Base-by-base conservation (phyloP, 2,888 invertebrate species). In the Arge pagana region DNA sequence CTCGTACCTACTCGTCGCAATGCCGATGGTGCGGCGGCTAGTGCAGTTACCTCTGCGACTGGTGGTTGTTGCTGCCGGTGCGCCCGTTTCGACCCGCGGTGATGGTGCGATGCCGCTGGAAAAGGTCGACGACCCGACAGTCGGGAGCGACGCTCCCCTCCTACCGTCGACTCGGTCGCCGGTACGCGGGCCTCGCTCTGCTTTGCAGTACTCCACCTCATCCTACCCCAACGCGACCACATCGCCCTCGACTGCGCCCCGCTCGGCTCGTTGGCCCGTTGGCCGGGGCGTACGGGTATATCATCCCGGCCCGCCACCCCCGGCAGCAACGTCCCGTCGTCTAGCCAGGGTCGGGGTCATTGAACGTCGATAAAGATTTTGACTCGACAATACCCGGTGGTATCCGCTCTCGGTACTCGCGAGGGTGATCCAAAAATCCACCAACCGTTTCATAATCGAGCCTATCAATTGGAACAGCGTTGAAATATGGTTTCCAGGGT, bases 281-380 rank as follows among this genome's bases (percentile, higher is more conserved):
- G 45, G 45, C 42, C 8, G 30, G 37, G 28, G 24, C 19, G 26
- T 21, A 23, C 28, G 33, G 36, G 52, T 15, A n/a, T n/a, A 28
- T 2, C 15, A 23, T 33, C 21, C 49, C 40, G 48, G 30, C 31
- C 43, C 43, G 48, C 50, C 53, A 42, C 40, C 55, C 53, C 56
- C 51, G 51, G 49, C 28, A 37, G 49, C 45, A 36, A 26, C 43
- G 49, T 41, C 49, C 23, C 55, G 66, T 64, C 67, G 73, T 74
- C 76, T 74, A 68, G 74, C 76, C 75, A 74, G 73, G 73, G 72
- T 73, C 72, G 74, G 74, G 75, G 75, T 76, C 76, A 71, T 74
- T 76, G 76, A 75, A 75, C 76, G 76, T 75, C 73, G 74, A 74
- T 75, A 74, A 75, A 76, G 76, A 76, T 75, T 74, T 76, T 67